Base-by-base conservation (phyloP, 1,140 invertebrate genomes). In the Triops cancriformis region DNA sequence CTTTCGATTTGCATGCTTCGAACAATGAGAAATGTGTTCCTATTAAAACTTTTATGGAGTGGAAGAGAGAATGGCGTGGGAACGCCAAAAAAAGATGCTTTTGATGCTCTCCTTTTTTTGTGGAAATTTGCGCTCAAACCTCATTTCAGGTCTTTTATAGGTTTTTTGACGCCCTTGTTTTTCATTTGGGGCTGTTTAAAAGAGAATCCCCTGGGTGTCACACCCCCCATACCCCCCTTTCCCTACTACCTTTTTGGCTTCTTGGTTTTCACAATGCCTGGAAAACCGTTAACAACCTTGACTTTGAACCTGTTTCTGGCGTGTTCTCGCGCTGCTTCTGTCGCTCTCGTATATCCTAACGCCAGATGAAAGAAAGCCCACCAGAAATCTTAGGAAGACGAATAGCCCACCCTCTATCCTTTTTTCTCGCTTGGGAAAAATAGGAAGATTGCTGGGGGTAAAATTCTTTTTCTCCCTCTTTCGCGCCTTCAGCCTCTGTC, bases 121-220 rank as follows among this genome's bases (percentile, higher is more conserved):
- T 37, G 31, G 31, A 64, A 64, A n/a, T n/a, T 64, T 23, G 14
- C 14, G 51, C 51, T 64, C 10, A 64, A 64, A 64, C 14, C n/a
- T 14, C 23, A 64, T 64, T 64, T 64, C 3, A 1, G 1, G 51
- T 10, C 51, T 18, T 64, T 64, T 18, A 64, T 64, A 64, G 51
- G 51, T 23, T 64, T 45, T 64, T 64, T 64, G 51, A 64, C 51
- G 51, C 51, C 51, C 51, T 64, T 64, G 51, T 64, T 64, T 64
- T 64, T 64, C 51, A 64, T 64, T 64, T 23, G 18, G 51, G 23
- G 51, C 51, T 64, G 51, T 23, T 23, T 23, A 9, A 64, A 64
- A 64, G 51, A 64, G n/a, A 23, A 64, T 18, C 51, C 51, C 14
- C 14, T 1, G 10, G 23, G 51, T 64, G 18, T 14, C 51, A 9